phyloP scores from a whole-genome alignment of 2,888 invertebrate species.

The Oscheius sp. region DNA sequence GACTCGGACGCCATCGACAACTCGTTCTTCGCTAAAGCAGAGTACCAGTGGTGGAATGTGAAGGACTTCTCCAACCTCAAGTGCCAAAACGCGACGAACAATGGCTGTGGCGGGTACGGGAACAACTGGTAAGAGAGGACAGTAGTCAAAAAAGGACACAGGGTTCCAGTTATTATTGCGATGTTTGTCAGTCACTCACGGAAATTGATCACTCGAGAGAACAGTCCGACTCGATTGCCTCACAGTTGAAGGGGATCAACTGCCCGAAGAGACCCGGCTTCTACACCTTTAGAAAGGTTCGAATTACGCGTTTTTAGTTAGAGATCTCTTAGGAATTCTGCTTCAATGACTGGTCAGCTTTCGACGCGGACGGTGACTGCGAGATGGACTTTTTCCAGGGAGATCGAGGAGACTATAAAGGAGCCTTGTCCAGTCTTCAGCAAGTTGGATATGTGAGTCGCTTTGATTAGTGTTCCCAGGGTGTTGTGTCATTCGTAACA shows the following conservation, averaged over 20 bases:
- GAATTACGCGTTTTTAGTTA: no score
- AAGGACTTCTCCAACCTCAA: conserved; percentile 71
- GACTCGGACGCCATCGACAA: conserved; percentile 65
- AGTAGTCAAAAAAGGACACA: no score
- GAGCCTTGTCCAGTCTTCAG: conserved; percentile 69
- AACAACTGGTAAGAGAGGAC: conserved; percentile 68
- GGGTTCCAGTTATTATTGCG: conserved; percentile 71
- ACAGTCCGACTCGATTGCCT: conserved; percentile 49
- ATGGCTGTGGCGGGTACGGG: conserved; percentile 73
- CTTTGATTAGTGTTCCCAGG: neutral
- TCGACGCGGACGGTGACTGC: conserved; percentile 72
- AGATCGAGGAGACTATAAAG: conserved; percentile 68
- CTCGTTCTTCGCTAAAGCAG: conserved; percentile 73
- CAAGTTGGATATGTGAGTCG: conserved; percentile 72
- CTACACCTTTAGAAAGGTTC: conserved; percentile 69
- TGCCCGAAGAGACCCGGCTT: conserved; percentile 69
- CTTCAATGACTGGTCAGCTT: conserved; percentile 73
- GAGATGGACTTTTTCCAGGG: conserved; percentile 71
- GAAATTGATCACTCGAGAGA: conserved; percentile 56
- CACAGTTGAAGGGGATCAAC: conserved; percentile 67
- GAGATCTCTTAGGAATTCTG: conserved; percentile 64
- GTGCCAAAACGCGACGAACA: conserved; percentile 71
- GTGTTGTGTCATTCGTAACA: neutral
- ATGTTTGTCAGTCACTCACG: conserved; percentile 70
- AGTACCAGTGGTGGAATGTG: conserved; percentile 73